phyloP scores from a whole-genome alignment of 2,888 invertebrate genomes.

The Hirtodrosophila duncani region DNA sequence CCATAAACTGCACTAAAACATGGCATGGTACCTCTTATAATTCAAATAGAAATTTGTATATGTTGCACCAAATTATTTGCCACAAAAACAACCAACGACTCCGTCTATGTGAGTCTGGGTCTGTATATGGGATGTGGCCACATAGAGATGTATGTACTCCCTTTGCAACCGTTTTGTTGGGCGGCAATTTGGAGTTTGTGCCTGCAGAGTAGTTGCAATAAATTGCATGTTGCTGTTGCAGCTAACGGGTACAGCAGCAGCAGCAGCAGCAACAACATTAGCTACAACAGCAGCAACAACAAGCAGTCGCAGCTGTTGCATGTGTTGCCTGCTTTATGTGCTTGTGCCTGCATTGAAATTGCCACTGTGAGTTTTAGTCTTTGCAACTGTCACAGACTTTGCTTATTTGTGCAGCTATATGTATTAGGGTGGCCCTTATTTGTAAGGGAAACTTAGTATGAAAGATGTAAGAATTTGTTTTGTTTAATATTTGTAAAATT shows the following conservation, averaged over 20 bases:
- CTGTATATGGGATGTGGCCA: too few relatives aligned
- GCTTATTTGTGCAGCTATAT: constrained; percentile 9
- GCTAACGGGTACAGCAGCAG: constrained; percentile 38
- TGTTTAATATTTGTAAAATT: too few relatives aligned
- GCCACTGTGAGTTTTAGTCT: constrained; percentile 26
- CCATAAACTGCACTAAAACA: too few relatives aligned
- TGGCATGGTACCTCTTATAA: too few relatives aligned
- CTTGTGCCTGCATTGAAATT: constrained; percentile 38
- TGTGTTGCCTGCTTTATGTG: constrained; percentile 23
- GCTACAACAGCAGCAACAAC: background rate
- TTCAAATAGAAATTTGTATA: too few relatives aligned
- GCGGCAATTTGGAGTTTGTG: constrained; percentile 45
- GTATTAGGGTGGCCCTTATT: too few relatives aligned
- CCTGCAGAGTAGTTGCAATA: constrained; percentile 51
- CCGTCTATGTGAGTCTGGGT: too few relatives aligned
- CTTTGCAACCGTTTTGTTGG: constrained; percentile 2
- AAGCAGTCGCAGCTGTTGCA: constrained; percentile 57
- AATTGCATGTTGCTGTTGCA: constrained; percentile 64
- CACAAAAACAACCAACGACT: too few relatives aligned
- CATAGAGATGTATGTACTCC: too few relatives aligned
- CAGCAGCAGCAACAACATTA: background rate
- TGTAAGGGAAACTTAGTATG: too few relatives aligned
- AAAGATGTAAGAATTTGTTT: too few relatives aligned
- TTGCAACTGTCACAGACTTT: constrained; percentile 33
- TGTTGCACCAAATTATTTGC: too few relatives aligned